phyloP scores from a whole-genome alignment of 2,797 vertebrate species.

The Sphenodon punctatus region DNA sequence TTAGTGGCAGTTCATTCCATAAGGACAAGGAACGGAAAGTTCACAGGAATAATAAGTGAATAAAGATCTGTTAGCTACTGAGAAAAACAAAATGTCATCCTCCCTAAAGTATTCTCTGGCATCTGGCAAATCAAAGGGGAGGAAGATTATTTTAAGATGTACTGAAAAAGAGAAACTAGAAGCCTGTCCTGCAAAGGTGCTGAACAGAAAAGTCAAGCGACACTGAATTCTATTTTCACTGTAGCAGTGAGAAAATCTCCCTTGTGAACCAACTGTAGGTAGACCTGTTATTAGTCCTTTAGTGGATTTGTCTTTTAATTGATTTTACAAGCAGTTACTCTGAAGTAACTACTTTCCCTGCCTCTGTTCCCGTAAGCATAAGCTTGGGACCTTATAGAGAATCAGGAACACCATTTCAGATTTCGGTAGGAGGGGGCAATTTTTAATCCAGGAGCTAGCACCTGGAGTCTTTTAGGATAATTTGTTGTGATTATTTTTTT shows the following conservation, averaged over 20 bases:
- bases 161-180: background rate
- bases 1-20: constrained; percentile 52
- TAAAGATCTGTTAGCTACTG: constrained; percentile 49
- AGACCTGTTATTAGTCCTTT: background rate
- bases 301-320: no score
- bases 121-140: background rate
- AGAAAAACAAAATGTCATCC: constrained; percentile 58
- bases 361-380: no score
- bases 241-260: background rate
- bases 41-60: constrained; percentile 51
- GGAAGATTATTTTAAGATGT: constrained; percentile 17
- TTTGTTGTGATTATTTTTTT: no score
- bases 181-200: background rate
- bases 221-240: background rate
- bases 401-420: no score
- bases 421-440: no score
- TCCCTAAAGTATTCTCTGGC: constrained; percentile 13
- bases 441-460: no score
- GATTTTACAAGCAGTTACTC: no score
- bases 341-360: no score
- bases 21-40: constrained; percentile 47
- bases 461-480: no score
- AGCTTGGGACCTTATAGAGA: no score
- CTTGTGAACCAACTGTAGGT: background rate
- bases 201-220: background rate